Evolutionary conservation across 2,888 invertebrate species (phyloP).

Genomic region (Xylota segnis): DNA sequence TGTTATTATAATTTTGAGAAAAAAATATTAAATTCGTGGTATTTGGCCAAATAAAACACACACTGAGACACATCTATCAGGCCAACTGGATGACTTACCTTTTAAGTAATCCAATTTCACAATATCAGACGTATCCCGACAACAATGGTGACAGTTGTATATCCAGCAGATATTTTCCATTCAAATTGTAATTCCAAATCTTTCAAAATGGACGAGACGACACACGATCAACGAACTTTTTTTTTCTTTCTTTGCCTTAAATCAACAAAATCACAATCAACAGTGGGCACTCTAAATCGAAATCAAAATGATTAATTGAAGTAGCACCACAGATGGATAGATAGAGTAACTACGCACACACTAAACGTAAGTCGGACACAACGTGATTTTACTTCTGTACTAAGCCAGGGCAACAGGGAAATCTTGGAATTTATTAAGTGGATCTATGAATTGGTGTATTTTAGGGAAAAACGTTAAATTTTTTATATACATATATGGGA

Average conservation of each 20-base stretch:
- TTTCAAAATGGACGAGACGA: slow-evolving; percentile 56
- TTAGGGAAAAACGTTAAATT: slow-evolving; percentile 6
- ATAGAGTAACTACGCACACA: slow-evolving; percentile 34
- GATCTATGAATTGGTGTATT: slow-evolving; percentile 8
- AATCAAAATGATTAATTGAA: slow-evolving; percentile 59
- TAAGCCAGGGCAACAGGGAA: slow-evolving; percentile 9
- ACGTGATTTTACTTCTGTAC: slow-evolving; percentile 1
- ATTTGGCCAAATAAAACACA: slow-evolving; percentile 9
- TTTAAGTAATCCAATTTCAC: slow-evolving; percentile 74
- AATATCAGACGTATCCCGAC: slow-evolving; percentile 72
- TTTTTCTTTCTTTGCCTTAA: slow-evolving; percentile 18
- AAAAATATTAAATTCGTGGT: neutral
- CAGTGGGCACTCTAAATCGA: slow-evolving; percentile 41
- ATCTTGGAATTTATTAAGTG: slow-evolving; percentile 11
- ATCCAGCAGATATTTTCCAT: slow-evolving; percentile 75
- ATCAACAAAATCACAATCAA: slow-evolving; percentile 42
- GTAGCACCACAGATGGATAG: slow-evolving; percentile 44
- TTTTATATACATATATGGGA: no score
- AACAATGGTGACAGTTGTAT: slow-evolving; percentile 69
- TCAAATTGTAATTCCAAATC: slow-evolving; percentile 72
- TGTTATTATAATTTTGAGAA: neutral
- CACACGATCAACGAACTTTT: slow-evolving; percentile 65
- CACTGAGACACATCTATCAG: neutral
- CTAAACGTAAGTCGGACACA: slow-evolving; percentile 39
- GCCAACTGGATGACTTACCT: slow-evolving; percentile 44